Percentiles rank a stretch among this genome's conserved stretches.
Evolutionary conservation across 2,797 vertebrate species (phyloP).

Genomic region (Ataeniobius toweri): DNA sequence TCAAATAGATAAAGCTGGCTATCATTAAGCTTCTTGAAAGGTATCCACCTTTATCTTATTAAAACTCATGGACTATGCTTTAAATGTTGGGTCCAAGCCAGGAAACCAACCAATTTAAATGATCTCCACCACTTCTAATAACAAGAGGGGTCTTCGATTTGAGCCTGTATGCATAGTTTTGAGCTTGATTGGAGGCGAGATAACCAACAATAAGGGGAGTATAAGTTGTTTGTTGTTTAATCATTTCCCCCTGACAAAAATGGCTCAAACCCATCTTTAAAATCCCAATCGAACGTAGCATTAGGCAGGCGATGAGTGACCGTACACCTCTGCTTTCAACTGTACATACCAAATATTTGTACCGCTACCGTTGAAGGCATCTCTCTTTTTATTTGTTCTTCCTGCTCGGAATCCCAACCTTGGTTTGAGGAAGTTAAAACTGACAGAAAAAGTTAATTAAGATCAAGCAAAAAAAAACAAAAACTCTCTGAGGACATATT

Average conservation of each 20-base stretch:
- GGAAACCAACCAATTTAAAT: neutral
- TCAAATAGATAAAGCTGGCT: neutral
- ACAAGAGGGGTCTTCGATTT: neutral
- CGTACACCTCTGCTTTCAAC: neutral
- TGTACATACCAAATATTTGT: neutral
- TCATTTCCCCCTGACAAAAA: neutral
- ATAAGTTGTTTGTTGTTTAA: neutral
- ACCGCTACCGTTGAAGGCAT: constrained; percentile 1
- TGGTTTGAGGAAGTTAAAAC: neutral
- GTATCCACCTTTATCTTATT: neutral
- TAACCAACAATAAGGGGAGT: neutral
- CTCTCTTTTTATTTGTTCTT: neutral
- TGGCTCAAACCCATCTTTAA: neutral
- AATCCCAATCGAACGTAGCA: neutral
- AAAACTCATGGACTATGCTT: neutral
- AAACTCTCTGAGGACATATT: constrained; percentile 5
- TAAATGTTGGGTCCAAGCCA: neutral
- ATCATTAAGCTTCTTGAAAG: neutral
- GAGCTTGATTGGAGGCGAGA: neutral
- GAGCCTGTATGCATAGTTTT: neutral
- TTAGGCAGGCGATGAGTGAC: neutral
- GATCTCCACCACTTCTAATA: neutral
- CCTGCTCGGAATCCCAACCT: constrained; percentile 4
- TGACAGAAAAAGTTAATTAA: neutral
- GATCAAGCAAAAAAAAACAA: neutral